Conservation (phyloP, 2,113 vertebrate species). For the Coptodon bakossiorum region DNA sequence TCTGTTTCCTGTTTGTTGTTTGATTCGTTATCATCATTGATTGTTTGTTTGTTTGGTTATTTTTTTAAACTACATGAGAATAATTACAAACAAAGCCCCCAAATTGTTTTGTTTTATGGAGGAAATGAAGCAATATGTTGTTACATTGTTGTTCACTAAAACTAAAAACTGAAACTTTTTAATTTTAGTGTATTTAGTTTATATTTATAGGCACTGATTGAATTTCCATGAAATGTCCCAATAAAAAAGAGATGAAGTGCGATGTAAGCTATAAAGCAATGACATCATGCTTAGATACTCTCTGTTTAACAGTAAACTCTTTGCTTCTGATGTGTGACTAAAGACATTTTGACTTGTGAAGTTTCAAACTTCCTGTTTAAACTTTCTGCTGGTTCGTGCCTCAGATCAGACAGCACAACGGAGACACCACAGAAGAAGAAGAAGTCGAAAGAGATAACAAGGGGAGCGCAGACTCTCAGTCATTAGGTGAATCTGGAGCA, state of each 20-base stretch:
- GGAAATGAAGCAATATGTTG: neutral
- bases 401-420: neutral
- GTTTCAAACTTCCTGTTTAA: neutral
- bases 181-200: neutral
- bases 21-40: accelerated
- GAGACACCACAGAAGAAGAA: neutral
- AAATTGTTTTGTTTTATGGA: neutral
- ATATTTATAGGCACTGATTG: neutral
- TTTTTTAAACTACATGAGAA: neutral
- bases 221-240: neutral
- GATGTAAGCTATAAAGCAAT: neutral
- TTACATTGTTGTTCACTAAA: neutral
- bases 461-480: neutral
- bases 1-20: neutral
- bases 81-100: neutral
- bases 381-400: neutral
- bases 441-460: neutral
- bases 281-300: accelerated
- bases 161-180: neutral
- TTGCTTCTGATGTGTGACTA: neutral
- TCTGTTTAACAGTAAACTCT: neutral
- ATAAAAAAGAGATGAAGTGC: neutral
- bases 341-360: neutral
- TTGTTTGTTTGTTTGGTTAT: neutral
- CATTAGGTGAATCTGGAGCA: constrained; percentile 54